These are phyloP conservation scores for Bucco capensis DNA, from an alignment of 2,113 vertebrate species.

Conservation along the genomic window DNA sequence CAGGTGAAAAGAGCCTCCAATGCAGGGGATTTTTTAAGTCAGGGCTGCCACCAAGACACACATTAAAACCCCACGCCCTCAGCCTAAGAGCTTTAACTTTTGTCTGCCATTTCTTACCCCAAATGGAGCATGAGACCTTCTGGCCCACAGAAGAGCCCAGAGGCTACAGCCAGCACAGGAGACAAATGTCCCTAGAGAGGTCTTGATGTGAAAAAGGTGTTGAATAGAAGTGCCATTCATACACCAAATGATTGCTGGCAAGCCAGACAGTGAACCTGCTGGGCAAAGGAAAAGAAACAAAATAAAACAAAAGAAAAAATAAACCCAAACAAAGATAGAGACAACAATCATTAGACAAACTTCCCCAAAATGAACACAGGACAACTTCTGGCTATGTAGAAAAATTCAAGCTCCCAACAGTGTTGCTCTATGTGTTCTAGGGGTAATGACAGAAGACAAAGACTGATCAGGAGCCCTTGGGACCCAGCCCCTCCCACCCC, in stretches of 20 bases:
- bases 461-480: rapidly evolving
- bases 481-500: background rate
- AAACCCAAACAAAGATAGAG: background rate
- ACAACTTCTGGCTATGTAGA: background rate
- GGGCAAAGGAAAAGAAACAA: constrained; percentile 45
- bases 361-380: background rate
- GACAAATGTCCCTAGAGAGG: constrained; percentile 37
- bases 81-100: background rate
- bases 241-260: constrained; percentile 56
- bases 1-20: background rate
- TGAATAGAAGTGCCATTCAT: constrained; percentile 50
- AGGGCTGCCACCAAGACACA: background rate
- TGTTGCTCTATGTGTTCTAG: rapidly evolving
- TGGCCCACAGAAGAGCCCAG: constrained; percentile 39
- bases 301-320: background rate
- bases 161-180: constrained; percentile 55
- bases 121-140: constrained; percentile 56
- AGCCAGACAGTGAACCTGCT: background rate
- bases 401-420: background rate
- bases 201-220: constrained; percentile 54
- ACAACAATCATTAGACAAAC: background rate
- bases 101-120: constrained; percentile 18
- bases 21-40: background rate
- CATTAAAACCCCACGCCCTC: background rate
- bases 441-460: background rate